Evolutionary conservation across 2,797 vertebrate genomes (phyloP).

Genomic region (Danio jaintianensis): DNA sequence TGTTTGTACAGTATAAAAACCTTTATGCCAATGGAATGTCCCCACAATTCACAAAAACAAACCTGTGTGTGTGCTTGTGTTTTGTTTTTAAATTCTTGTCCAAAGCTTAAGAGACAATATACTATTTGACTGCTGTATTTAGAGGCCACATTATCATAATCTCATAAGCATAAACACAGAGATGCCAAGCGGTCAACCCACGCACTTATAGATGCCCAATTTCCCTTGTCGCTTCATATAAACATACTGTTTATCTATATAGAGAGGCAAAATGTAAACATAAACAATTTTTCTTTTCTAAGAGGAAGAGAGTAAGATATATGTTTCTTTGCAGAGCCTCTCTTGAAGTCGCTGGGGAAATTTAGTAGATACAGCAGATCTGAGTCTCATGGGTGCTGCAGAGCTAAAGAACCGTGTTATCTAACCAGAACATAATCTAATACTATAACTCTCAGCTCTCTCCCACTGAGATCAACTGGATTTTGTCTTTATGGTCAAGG

Average conservation of each 20-base stretch:
- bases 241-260: not conserved
- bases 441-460: slow-evolving; percentile 32
- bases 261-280: slow-evolving; percentile 21
- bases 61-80: no score
- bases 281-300: not conserved
- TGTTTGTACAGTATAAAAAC: no score
- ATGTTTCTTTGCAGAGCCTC: not conserved
- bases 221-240: not conserved
- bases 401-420: slow-evolving; percentile 41
- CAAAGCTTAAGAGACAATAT: not conserved
- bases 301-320: not conserved
- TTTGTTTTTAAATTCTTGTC: not conserved
- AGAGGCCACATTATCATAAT: slow-evolving; percentile 28
- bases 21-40: no score
- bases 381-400: slow-evolving; percentile 5
- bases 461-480: not conserved
- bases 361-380: slow-evolving; percentile 20
- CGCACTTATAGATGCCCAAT: not conserved
- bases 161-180: slow-evolving; percentile 6
- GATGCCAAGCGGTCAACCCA: slow-evolving; percentile 4
- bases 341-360: slow-evolving; percentile 21
- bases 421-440: slow-evolving; percentile 54
- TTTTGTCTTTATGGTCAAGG: slow-evolving; percentile 20
- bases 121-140: not conserved
- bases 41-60: no score